Conservation (phyloP, 2,888 invertebrate genomes). For the Cacoxenus indagator region DNA sequence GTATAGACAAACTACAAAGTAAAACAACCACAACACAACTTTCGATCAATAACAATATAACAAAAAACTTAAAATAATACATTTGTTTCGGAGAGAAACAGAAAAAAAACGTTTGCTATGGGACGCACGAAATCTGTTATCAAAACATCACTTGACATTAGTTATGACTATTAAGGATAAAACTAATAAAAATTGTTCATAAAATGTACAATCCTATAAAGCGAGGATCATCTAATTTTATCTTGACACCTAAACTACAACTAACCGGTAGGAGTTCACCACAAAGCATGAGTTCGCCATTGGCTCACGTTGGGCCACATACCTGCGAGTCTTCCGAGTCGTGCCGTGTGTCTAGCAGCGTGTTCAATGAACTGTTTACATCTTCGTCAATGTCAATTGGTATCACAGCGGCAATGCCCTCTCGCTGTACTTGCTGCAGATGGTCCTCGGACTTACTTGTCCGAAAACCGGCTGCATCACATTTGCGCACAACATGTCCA, state of each 20-base stretch:
- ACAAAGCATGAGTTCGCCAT: neutral
- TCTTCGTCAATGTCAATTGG: constrained; percentile 94
- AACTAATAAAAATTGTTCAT: constrained; percentile 20
- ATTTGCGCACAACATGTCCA: constrained; percentile 70
- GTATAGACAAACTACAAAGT: no score
- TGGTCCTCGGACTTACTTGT: constrained; percentile 95
- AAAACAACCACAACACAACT: no score
- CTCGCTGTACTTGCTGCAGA: constrained; percentile 77
- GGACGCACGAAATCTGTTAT: no score
- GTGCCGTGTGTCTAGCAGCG: constrained; percentile 84
- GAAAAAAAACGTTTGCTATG: no score
- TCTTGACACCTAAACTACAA: neutral
- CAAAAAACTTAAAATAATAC: no score
- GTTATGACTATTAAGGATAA: no score
- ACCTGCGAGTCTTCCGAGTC: constrained; percentile 73
- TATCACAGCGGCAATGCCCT: constrained; percentile 81
- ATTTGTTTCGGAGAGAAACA: no score
- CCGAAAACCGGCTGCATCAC: constrained; percentile 80
- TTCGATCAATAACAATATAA: no score
- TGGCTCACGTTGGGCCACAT: constrained; percentile 18
- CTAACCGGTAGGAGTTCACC: constrained; percentile 23
- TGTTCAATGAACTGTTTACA: constrained; percentile 93
- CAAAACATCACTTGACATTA: no score
- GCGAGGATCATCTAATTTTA: neutral
- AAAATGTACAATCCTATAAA: constrained; percentile 23